Base-by-base conservation (phyloP, 1,140 invertebrate genomes). In the Cylas formicarius region DNA sequence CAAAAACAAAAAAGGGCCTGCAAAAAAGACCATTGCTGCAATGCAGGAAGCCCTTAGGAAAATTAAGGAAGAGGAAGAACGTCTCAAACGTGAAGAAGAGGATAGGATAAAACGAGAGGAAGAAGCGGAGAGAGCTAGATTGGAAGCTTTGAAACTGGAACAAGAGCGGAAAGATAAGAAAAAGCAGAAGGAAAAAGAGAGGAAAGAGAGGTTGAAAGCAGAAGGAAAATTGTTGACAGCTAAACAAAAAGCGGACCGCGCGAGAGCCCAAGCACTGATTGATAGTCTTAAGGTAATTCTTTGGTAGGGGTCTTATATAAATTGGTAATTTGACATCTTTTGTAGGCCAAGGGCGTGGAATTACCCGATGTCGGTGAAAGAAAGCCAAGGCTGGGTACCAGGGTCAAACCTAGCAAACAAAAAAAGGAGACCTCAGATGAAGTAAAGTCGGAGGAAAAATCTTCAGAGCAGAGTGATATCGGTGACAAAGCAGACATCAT, bases 141-240 rank as follows among this genome's bases (percentile, higher is more conserved):
- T 83, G 43, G 86, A 90, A 70, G 78, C 85, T 45, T 61, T 87
- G 23, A 75, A 80, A 48, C 65, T 88, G 48, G 89, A 93, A 65
- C 80, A 88, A 64, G 92, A 91, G 67, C 75, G 77, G 38, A 94
- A 92, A 63, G 85, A 93, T 56, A 81, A 77, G 49, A 92, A 92
- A 61, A 98, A 97, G 61, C 78, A 89, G 56, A 94, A 93, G 61
- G 91, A 97, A 71, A 96, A 96, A 56, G 92, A 96, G 61, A 78
- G 84, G 44, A 91, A 88, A 67, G 90, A 94, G 63, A 75, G 88
- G 60, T 67, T 95, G 23, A 97, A 96, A 65, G 87, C 86, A 16
- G 92, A 97, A 72, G 94, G 95, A 2, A 97, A 94, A 72, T 69
- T 94, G 16, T 66, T 97, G 21, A 94, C 91, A 4, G 77, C 85